Percentiles rank a stretch among this genome's conserved stretches.
These are phyloP conservation scores for Oryzias celebensis DNA, from an alignment of 2,113 vertebrate species.

Conservation along the genomic window DNA sequence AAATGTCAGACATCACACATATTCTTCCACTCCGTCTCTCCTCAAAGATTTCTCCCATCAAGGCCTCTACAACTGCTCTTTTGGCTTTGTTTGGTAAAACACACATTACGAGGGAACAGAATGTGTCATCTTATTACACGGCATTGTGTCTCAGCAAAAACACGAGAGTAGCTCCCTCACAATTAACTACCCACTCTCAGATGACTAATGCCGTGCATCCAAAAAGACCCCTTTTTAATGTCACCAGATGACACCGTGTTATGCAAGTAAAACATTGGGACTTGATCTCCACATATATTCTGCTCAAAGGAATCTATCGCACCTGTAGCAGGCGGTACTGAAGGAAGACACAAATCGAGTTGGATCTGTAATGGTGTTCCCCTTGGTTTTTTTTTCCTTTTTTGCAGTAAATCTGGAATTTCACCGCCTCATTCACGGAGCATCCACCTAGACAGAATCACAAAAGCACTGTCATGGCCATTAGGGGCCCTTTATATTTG, in stretches of 20 bases:
- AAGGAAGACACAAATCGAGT: background rate
- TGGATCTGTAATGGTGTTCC: constrained; percentile 8
- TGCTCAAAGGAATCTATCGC: constrained; percentile 51
- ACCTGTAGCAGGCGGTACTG: constrained; percentile 40
- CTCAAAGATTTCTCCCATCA: background rate
- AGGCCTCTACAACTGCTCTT: constrained; percentile 33
- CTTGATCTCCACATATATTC: constrained; percentile 62
- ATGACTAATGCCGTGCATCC: constrained; percentile 57
- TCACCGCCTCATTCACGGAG: constrained; percentile 10
- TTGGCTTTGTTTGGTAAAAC: constrained; percentile 60
- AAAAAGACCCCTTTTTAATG: constrained; percentile 69
- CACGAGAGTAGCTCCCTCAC: constrained; percentile 60
- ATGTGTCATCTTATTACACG: constrained; percentile 67
- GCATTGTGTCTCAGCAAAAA: constrained; percentile 66
- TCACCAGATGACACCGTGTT: constrained; percentile 66
- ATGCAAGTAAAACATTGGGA: constrained; percentile 66
- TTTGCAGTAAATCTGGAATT: background rate
- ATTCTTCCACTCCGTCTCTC: background rate
- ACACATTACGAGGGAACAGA: constrained; percentile 50
- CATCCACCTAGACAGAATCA: constrained; percentile 3
- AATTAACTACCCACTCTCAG: constrained; percentile 73
- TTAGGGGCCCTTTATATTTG: constrained; percentile 4
- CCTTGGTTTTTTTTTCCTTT: constrained; percentile 1
- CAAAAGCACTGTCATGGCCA: background rate
- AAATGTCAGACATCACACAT: background rate